A percentile compares a stretch with the other conserved stretches of the same genome.
These are phyloP conservation scores for Erinaceus europaeus DNA, from an alignment of 2,113 vertebrate genomes.

Conservation along the genomic window DNA sequence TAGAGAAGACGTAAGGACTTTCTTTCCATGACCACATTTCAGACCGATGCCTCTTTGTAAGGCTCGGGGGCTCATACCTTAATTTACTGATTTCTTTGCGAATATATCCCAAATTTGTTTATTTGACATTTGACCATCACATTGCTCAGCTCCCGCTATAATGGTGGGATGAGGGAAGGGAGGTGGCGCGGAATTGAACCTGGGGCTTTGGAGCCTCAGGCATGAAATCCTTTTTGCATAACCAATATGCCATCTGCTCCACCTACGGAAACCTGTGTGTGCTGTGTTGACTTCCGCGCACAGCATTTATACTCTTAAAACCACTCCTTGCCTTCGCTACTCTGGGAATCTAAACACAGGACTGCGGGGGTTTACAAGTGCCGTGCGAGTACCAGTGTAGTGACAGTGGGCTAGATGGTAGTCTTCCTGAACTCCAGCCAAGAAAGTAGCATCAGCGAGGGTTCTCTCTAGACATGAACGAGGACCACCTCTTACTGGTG, in stretches of 20 bases:
- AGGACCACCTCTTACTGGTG: background rate
- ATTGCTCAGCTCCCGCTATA: too few relatives aligned
- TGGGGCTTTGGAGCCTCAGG: too few relatives aligned
- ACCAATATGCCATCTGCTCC: too few relatives aligned
- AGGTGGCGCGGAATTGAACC: too few relatives aligned
- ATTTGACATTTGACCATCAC: too few relatives aligned
- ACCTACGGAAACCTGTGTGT: too few relatives aligned
- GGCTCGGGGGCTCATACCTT: background rate
- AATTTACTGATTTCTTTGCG: background rate
- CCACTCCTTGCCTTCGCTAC: background rate
- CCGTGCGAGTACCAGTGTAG: background rate
- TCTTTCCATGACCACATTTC: background rate
- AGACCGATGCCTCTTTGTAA: background rate
- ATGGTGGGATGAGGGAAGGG: too few relatives aligned
- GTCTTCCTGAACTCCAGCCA: background rate
- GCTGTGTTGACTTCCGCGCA: background rate
- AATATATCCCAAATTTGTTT: background rate
- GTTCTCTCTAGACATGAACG: background rate
- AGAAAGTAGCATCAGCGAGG: background rate
- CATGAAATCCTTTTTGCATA: too few relatives aligned
- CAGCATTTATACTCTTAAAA: slow-evolving; percentile 37
- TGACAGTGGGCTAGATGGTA: background rate
- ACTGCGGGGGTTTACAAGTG: slow-evolving; percentile 2
- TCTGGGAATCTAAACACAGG: slow-evolving; percentile 26
- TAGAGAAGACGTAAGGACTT: background rate